phyloP scores from a whole-genome alignment of 2,113 vertebrate species.

The Mobula hypostoma region DNA sequence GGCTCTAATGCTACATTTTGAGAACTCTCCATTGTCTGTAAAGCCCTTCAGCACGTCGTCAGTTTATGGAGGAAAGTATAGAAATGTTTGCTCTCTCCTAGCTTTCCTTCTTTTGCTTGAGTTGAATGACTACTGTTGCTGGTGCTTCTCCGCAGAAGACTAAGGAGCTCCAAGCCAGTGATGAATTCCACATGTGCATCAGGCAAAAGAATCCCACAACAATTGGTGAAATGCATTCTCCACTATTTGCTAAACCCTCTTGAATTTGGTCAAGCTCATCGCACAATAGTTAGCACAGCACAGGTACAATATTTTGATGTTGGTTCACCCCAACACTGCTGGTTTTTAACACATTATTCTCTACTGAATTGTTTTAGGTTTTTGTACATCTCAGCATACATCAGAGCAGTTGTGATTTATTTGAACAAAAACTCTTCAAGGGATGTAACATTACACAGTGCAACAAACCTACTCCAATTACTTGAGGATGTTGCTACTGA shows the following conservation, averaged over 20 bases:
- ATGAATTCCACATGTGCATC: background rate
- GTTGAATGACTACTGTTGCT: no score
- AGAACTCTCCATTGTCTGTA: background rate
- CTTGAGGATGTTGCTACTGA: no score
- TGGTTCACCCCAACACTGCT: no score
- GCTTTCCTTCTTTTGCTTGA: background rate
- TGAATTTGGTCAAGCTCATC: background rate
- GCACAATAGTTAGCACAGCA: background rate
- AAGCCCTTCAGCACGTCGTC: background rate
- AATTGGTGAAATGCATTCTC: background rate
- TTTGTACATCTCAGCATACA: no score
- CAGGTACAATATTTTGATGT: background rate
- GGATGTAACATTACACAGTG: no score
- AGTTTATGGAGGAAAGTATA: background rate
- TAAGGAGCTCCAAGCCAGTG: background rate
- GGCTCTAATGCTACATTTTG: no score
- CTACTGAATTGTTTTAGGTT: no score
- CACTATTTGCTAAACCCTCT: background rate
- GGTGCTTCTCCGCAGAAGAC: background rate
- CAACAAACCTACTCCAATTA: no score
- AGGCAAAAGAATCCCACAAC: background rate
- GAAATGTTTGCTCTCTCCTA: background rate
- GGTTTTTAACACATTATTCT: no score
- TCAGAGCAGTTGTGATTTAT: no score
- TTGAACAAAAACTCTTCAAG: no score